Evolutionary conservation across 53 echinoderm and acorn worm genomes (phyloP).

Genomic region (Patiria pectinifera): DNA sequence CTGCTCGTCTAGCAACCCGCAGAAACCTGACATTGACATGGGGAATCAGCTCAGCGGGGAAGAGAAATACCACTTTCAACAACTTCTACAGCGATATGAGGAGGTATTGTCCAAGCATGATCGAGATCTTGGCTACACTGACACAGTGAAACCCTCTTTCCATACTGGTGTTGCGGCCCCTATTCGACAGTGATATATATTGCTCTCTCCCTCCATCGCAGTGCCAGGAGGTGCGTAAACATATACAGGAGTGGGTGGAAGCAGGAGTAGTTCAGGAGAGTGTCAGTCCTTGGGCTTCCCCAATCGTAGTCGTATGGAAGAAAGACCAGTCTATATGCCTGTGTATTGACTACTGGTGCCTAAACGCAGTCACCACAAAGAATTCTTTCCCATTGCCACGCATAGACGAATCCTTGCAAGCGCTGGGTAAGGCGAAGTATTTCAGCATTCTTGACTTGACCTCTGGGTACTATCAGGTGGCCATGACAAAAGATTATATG

Average conservation of each 20-base stretch:
- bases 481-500: slow-evolving; percentile 2
- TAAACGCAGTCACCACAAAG: slow-evolving; percentile 6
- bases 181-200: not conserved
- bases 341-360: slow-evolving; percentile 26
- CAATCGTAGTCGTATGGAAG: not conserved
- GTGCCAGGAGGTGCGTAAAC: too few species aligned
- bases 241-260: too few species aligned
- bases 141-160: not conserved
- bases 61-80: not conserved
- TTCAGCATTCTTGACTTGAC: slow-evolving; percentile 24
- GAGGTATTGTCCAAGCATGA: not conserved
- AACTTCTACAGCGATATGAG: not conserved
- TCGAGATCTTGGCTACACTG: not conserved
- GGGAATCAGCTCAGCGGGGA: not conserved
- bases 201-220: too few species aligned
- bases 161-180: slow-evolving; percentile 1
- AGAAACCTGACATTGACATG: too few species aligned
- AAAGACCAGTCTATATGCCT: slow-evolving; percentile 23
- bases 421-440: not conserved
- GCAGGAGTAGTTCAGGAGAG: not conserved
- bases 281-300: not conserved
- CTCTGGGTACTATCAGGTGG: slow-evolving; percentile 5
- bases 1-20: too few species aligned
- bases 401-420: slow-evolving; percentile 28
- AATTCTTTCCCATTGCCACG: slow-evolving; percentile 28